Conservation (phyloP, 2,797 vertebrate species). For the Crocidura indochinensis region DNA sequence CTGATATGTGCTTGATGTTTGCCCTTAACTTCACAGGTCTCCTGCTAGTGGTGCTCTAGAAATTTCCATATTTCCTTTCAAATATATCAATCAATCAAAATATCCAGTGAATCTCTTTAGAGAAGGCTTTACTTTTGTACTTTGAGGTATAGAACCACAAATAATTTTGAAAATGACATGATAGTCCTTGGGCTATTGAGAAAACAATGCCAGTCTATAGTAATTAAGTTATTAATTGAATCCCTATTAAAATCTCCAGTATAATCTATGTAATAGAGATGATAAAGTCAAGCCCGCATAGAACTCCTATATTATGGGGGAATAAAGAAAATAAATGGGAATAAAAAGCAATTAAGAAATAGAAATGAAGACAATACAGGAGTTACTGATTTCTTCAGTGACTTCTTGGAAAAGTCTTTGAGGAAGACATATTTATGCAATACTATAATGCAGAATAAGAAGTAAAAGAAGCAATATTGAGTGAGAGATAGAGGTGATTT, state of each 20-base stretch:
- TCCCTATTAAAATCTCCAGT: conserved; percentile 9
- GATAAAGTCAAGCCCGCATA: not conserved
- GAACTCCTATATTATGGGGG: not conserved
- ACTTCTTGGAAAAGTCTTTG: not conserved
- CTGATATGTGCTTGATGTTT: not conserved
- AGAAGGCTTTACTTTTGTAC: not conserved
- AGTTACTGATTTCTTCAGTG: not conserved
- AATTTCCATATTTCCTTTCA: not conserved
- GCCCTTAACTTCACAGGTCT: not conserved
- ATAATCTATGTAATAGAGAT: not conserved
- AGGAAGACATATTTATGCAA: not conserved
- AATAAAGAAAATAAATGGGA: not conserved
- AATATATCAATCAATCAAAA: not conserved
- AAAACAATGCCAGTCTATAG: not conserved
- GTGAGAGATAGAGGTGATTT: not conserved
- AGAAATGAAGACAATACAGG: not conserved
- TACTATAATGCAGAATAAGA: not conserved
- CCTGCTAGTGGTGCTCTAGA: not conserved
- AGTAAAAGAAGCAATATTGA: not conserved
- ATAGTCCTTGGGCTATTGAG: not conserved
- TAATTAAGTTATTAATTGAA: not conserved
- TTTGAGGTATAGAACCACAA: not conserved
- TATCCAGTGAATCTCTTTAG: not conserved
- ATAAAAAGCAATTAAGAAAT: not conserved
- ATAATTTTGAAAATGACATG: not conserved